Conservation (phyloP, 2,797 vertebrate species). For the Xiphorhynchus erythropygius region DNA sequence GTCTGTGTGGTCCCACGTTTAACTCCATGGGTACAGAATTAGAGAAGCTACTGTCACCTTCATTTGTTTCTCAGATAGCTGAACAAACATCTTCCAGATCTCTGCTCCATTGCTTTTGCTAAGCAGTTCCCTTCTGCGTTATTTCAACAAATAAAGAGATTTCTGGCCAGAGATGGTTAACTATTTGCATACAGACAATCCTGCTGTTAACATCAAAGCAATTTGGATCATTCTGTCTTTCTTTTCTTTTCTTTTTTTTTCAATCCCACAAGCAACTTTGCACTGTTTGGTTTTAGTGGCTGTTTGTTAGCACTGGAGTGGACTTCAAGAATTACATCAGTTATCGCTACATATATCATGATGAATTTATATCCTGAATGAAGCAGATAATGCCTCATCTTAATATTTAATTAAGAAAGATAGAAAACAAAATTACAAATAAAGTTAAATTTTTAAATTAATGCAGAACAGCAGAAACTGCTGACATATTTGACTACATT, state of each 20-base stretch:
- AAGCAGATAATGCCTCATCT: neutral
- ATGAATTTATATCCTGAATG: neutral
- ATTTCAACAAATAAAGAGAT: neutral
- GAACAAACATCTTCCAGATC: neutral
- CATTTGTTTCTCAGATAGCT: neutral
- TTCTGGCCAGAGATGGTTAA: neutral
- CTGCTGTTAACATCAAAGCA: neutral
- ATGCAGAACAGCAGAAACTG: neutral
- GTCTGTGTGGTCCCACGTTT: slow-evolving; percentile 62
- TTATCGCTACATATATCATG: neutral
- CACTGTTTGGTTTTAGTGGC: neutral
- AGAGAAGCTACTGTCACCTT: neutral
- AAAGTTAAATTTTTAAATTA: neutral
- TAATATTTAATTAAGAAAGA: slow-evolving; percentile 28
- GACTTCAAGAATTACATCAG: neutral
- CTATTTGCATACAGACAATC: neutral
- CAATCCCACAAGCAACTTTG: neutral
- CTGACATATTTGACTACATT: neutral
- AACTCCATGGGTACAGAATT: neutral
- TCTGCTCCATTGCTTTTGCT: neutral
- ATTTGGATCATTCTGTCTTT: neutral
- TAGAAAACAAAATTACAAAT: neutral
- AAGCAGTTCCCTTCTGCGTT: neutral
- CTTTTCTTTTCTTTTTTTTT: neutral
- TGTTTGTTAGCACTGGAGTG: neutral